Percentiles rank a stretch among this genome's conserved stretches.
phyloP scores from a whole-genome alignment of 2,797 vertebrate genomes.

The Alcedo atthis region DNA sequence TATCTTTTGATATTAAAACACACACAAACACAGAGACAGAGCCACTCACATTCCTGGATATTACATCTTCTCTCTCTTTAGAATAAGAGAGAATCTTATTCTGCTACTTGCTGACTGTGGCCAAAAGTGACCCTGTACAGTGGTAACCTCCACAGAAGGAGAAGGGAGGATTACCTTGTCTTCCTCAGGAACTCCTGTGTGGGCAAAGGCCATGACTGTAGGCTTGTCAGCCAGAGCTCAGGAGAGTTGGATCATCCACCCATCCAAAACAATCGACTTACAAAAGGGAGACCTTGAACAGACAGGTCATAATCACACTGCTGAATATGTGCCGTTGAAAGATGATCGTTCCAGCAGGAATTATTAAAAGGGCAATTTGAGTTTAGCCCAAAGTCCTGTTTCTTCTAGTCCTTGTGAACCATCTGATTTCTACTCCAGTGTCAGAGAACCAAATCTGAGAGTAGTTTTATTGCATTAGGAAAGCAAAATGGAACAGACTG shows the following conservation, averaged over 20 bases:
- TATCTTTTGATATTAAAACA: slow-evolving; percentile 18
- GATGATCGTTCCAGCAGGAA: neutral
- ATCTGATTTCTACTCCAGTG: neutral
- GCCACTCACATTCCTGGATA: neutral
- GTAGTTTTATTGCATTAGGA: neutral
- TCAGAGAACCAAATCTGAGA: neutral
- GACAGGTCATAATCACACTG: neutral
- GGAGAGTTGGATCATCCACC: neutral
- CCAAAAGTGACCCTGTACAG: neutral
- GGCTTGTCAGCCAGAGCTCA: neutral
- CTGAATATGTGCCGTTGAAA: neutral
- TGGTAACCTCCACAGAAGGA: neutral
- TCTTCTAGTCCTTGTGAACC: neutral
- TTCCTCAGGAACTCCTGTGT: accelerated
- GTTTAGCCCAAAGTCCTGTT: neutral
- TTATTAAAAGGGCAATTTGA: neutral
- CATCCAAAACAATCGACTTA: accelerated
- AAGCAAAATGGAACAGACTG: neutral
- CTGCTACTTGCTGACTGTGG: neutral
- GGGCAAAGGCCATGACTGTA: neutral
- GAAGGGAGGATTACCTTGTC: neutral
- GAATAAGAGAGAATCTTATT: neutral
- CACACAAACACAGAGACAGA: neutral
- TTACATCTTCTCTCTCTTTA: neutral
- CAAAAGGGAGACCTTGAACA: neutral